Evolutionary conservation across 2,888 invertebrate species (phyloP).

Genomic region (Melanotus villosus): DNA sequence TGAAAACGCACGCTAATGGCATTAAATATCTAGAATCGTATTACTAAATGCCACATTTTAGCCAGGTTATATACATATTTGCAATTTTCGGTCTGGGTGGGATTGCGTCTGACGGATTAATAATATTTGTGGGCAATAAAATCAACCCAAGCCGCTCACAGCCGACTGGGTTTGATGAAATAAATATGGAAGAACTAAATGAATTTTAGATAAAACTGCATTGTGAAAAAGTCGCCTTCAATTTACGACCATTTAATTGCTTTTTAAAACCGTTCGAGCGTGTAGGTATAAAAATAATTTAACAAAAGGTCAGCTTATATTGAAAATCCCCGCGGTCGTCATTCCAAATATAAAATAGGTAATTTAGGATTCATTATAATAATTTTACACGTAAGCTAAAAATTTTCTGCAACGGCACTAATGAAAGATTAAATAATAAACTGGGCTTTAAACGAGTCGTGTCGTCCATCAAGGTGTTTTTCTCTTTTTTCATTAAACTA

Average conservation of each 20-base stretch:
- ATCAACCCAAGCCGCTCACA: background rate
- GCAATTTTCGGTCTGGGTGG: slow-evolving; percentile 9
- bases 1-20: background rate
- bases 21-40: background rate
- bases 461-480: background rate
- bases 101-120: slow-evolving; percentile 4
- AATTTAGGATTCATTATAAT: slow-evolving; percentile 17
- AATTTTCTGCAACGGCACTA: background rate
- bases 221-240: background rate
- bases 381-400: slow-evolving; percentile 9
- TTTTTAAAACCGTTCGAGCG: background rate
- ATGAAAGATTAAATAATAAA: slow-evolving; percentile 14
- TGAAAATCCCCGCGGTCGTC: background rate
- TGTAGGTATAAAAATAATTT: background rate
- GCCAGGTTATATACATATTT: slow-evolving; percentile 6
- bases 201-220: background rate
- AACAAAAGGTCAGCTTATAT: background rate
- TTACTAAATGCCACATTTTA: background rate
- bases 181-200: background rate
- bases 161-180: background rate
- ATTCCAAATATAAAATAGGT: background rate
- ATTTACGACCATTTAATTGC: slow-evolving; percentile 4
- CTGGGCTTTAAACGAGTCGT: background rate
- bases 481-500: slow-evolving; percentile 1
- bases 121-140: slow-evolving; percentile 21